phyloP scores from a whole-genome alignment of 2,113 vertebrate species.

The Fukomys damarensis region DNA sequence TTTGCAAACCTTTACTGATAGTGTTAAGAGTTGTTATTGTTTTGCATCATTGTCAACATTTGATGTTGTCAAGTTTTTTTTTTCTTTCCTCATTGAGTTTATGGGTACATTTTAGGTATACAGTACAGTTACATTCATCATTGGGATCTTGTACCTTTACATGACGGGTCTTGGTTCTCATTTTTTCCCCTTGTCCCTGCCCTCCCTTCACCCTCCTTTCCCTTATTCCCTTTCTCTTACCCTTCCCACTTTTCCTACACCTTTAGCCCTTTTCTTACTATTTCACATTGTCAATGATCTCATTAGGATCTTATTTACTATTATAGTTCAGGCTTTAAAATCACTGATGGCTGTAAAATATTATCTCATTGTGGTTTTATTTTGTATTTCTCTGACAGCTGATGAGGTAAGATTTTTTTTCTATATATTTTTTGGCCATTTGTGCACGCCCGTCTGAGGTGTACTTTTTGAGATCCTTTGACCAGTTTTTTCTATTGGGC shows the following conservation, averaged over 20 bases:
- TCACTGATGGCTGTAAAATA: neutral
- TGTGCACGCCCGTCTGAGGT: neutral
- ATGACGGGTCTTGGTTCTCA: no score
- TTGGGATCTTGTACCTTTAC: no score
- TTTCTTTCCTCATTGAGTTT: no score
- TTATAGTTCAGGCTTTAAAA: slow-evolving; percentile 42
- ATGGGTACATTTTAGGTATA: no score
- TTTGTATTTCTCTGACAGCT: slow-evolving; percentile 18
- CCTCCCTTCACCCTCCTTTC: no score
- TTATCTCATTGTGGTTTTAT: neutral
- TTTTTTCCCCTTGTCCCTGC: no score
- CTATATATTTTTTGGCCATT: neutral
- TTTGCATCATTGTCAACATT: neutral
- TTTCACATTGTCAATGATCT: no score
- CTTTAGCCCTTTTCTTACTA: no score
- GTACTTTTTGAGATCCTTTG: neutral
- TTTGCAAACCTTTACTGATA: neutral
- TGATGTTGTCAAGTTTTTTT: neutral
- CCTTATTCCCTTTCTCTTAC: no score
- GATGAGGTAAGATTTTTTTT: neutral
- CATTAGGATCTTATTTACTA: no score
- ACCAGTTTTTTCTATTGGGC: neutral
- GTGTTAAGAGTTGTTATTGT: neutral
- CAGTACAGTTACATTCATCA: no score
- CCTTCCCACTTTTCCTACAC: no score